Conservation (phyloP, 2,888 invertebrate genomes). For the Crocallis elinguaria region DNA sequence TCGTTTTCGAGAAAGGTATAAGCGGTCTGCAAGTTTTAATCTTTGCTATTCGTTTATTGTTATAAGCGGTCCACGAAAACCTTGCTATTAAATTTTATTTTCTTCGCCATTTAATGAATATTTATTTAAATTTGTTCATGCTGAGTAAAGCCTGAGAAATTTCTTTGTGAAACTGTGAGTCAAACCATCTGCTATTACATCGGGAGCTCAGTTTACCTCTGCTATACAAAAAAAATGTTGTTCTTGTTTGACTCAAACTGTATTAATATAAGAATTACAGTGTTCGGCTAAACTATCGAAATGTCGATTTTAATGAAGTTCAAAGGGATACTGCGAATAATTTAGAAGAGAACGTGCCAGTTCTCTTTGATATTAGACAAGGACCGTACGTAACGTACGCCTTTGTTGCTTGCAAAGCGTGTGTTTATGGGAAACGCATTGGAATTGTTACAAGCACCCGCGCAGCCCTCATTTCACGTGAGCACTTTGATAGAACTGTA, state of each 20-base stretch:
- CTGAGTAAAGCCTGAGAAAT: background rate
- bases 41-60: constrained; percentile 15
- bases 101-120: constrained; percentile 7
- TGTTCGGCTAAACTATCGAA: background rate
- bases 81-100: constrained; percentile 15
- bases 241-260: background rate
- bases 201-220: background rate
- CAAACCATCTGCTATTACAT: background rate
- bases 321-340: constrained; percentile 23
- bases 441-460: constrained; percentile 16
- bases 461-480: background rate
- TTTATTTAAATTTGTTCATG: constrained; percentile 4
- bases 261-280: background rate
- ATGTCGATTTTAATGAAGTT: constrained; percentile 2
- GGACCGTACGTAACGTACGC: background rate
- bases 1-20: constrained; percentile 16
- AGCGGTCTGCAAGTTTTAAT: constrained; percentile 21
- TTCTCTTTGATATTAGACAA: constrained; percentile 14
- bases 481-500: constrained; percentile 16
- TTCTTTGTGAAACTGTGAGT: background rate
- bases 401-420: constrained; percentile 18
- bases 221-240: no score
- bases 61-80: constrained; percentile 2
- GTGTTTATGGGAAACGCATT: constrained; percentile 22
- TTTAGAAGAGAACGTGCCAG: constrained; percentile 10